These are phyloP conservation scores for Zoanthus sociatus DNA, from an alignment of 92 coral and sea anemone genomes.

Conservation along the genomic window DNA sequence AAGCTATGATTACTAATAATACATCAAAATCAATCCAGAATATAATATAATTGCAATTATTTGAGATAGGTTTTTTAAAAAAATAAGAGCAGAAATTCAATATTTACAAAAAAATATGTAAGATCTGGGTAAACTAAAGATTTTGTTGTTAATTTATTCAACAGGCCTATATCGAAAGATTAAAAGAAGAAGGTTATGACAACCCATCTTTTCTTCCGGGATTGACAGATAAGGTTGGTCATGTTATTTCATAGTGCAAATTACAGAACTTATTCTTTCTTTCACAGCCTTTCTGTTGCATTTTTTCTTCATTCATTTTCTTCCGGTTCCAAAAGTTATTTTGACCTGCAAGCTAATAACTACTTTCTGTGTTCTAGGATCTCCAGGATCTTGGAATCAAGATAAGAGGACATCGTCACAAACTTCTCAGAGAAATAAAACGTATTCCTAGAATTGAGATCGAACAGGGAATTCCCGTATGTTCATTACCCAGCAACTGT, in stretches of 20 bases:
- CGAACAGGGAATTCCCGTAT: slow-evolving; percentile 43
- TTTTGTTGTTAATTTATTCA: neutral
- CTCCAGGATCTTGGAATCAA: slow-evolving; percentile 34
- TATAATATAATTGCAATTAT: too few relatives aligned
- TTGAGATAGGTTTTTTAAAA: too few relatives aligned
- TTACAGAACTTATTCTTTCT: too few relatives aligned
- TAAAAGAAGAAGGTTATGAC: slow-evolving; percentile 30
- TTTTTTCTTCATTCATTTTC: too few relatives aligned
- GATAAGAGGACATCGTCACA: slow-evolving; percentile 38
- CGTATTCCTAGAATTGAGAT: slow-evolving; percentile 50
- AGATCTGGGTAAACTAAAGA: too few relatives aligned
- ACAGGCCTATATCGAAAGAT: slow-evolving; percentile 27
- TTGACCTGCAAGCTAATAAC: neutral
- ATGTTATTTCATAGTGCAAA: too few relatives aligned
- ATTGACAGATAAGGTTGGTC: slow-evolving; percentile 33
- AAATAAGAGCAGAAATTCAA: too few relatives aligned
- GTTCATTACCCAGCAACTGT: neutral
- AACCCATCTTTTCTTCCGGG: slow-evolving; percentile 39
- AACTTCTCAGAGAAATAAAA: slow-evolving; percentile 41
- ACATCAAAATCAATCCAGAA: too few relatives aligned
- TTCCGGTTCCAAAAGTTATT: too few relatives aligned
- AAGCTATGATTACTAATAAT: too few relatives aligned
- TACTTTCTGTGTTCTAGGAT: slow-evolving; percentile 9
- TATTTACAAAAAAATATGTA: too few relatives aligned
- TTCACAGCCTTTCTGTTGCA: too few relatives aligned